Evolutionary conservation across 2,888 invertebrate genomes (phyloP).

Genomic region (Tribolium freemani): DNA sequence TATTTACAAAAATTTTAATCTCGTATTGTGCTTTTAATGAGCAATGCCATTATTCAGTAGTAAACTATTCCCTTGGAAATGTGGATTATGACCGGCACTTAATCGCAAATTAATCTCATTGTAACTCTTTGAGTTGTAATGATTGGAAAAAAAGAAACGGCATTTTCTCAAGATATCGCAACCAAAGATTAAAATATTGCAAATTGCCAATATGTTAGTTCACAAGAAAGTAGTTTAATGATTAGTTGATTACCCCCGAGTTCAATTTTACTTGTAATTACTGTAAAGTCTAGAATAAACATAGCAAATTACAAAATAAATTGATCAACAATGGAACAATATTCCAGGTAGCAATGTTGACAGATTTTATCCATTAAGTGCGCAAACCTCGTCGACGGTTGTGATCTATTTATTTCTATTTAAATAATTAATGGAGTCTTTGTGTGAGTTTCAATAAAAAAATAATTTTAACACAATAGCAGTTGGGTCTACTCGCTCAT

Average conservation of each 20-base stretch:
- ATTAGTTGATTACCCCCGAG: neutral
- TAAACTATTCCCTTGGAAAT: no score
- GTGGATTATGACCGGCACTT: no score
- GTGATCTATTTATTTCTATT: neutral
- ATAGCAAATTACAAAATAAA: neutral
- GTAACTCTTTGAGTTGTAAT: no score
- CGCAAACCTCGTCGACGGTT: neutral
- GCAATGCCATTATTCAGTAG: no score
- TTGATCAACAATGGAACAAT: conserved; percentile 16
- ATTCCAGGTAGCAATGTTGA: neutral
- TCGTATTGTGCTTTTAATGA: no score
- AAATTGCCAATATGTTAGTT: neutral
- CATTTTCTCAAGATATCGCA: no score
- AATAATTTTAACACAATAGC: neutral
- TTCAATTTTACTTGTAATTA: neutral
- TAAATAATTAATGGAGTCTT: neutral
- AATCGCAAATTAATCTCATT: no score
- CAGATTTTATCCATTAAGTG: conserved; percentile 12
- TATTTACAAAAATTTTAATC: no score
- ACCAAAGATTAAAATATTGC: neutral
- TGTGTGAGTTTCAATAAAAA: neutral
- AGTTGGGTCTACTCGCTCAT: neutral
- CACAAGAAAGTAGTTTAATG: neutral
- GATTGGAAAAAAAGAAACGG: no score
- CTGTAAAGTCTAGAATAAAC: neutral